Percentiles rank a stretch among this genome's conserved stretches.
phyloP scores from a whole-genome alignment of 2,888 invertebrate genomes.

The Chrysodeixis includens region DNA sequence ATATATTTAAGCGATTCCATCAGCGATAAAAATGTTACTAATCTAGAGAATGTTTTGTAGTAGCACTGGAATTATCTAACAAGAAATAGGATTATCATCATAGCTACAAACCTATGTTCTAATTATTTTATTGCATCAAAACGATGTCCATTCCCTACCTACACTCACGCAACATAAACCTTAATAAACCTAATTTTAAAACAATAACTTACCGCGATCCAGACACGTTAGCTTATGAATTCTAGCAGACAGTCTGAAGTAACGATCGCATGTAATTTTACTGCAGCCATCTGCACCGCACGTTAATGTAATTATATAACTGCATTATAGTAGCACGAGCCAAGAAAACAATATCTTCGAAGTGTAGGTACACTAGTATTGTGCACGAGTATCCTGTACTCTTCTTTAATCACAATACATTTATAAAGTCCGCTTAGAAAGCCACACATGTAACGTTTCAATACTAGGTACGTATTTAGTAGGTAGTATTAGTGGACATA shows the following conservation, averaged over 20 bases:
- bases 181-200: background rate
- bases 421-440: constrained; percentile 4
- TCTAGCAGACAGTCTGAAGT: background rate
- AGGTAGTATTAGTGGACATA: background rate
- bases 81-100: no score
- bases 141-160: no score
- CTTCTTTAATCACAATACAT: background rate
- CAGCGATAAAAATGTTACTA: no score
- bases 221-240: background rate
- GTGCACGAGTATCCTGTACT: background rate
- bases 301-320: constrained; percentile 7
- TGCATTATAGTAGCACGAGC: background rate
- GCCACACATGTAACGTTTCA: background rate
- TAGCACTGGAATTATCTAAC: no score
- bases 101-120: no score
- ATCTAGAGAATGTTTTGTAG: no score
- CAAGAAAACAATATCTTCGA: constrained; percentile 7
- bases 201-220: background rate
- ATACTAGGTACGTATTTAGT: background rate
- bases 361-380: background rate
- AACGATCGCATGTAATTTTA: background rate
- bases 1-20: no score
- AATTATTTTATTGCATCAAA: background rate
- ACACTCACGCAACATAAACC: background rate
- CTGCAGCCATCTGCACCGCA: background rate